phyloP scores from a whole-genome alignment of 2,797 vertebrate species.

The Ispidina lecontei region DNA sequence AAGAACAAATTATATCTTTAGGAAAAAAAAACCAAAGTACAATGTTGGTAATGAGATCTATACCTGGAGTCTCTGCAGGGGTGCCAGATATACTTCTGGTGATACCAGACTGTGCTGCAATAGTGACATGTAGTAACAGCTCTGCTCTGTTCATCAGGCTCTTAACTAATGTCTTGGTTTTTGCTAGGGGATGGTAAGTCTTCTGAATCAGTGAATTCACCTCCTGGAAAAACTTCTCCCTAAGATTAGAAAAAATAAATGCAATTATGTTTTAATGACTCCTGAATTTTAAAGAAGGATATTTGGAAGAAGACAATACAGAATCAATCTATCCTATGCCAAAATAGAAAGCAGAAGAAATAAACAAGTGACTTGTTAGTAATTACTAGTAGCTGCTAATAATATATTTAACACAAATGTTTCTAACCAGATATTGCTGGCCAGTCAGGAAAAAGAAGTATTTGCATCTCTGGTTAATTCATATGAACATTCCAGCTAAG shows the following conservation, averaged over 20 bases:
- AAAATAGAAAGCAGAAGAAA: neutral
- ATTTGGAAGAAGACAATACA: neutral
- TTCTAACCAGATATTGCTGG: neutral
- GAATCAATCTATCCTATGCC: neutral
- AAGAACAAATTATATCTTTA: neutral
- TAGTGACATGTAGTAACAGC: slow-evolving; percentile 94
- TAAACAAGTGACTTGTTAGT: neutral
- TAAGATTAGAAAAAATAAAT: slow-evolving; percentile 53
- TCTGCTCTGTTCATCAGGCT: slow-evolving; percentile 98
- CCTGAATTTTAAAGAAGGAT: neutral
- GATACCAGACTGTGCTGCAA: slow-evolving; percentile 91
- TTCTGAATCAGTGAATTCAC: slow-evolving; percentile 88
- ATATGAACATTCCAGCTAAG: neutral
- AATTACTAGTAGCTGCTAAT: neutral
- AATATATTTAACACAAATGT: neutral
- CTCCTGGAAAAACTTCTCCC: slow-evolving; percentile 97
- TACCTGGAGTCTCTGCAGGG: slow-evolving; percentile 91
- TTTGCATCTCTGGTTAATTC: neutral
- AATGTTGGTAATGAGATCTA: neutral
- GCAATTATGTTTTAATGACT: neutral
- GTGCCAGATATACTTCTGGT: slow-evolving; percentile 89
- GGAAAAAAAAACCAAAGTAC: neutral
- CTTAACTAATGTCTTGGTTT: slow-evolving; percentile 93
- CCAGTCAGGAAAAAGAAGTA: neutral
- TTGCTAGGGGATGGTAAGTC: slow-evolving; percentile 85